Evolutionary conservation across 2,888 invertebrate species (phyloP), one percentile per base, ranked within the genome.

Genomic region (Steromphala cineraria): DNA sequence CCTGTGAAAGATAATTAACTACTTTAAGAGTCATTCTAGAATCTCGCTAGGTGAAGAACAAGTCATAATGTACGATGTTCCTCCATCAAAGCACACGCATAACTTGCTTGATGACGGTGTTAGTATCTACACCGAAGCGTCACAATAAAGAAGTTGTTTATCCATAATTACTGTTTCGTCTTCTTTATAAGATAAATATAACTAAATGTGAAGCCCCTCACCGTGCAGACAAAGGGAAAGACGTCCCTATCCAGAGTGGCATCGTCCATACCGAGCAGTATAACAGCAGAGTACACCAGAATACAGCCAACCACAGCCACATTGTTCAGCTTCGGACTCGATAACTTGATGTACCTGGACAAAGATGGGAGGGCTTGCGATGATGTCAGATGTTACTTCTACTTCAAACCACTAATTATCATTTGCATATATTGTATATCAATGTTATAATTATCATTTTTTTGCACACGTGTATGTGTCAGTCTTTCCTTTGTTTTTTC

Each of bases 251-350:
- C 95, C 79, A 97, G 94, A 2, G 96, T 96, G n/a, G 96, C 96
- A 91, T 96, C 96, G 94, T 98, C 97, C 81, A 97, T 94, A 4
- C 97, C 98, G 83, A 97, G 94, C 77, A 98, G 94, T 31, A 97
- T 96, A 67, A 98, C 97, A 0, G 97, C 97, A 0, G 96, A 95
- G 94, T 98, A 98, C n/a, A 98, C 97, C 88, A 97, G 94, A 88
- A 97, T 96, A 92, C 98, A 98, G 19, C 98, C 98, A 53, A 97
- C 95, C 55, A 97, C 96, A 0, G 97, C 97, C 94, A 98, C 97
- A 94, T 98, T 98, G 94, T 98, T 98, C 81, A 98, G 94, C 84
- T 97, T 96, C 0, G 98, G 98, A 90, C 98, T 98, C 28, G 98
- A 98, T 84, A 98, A 95, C 94, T 98, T 98, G 93, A 98, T 97